These are phyloP conservation scores for Naso thynnoides DNA, from an alignment of 2,797 vertebrate species.

Conservation along the genomic window DNA sequence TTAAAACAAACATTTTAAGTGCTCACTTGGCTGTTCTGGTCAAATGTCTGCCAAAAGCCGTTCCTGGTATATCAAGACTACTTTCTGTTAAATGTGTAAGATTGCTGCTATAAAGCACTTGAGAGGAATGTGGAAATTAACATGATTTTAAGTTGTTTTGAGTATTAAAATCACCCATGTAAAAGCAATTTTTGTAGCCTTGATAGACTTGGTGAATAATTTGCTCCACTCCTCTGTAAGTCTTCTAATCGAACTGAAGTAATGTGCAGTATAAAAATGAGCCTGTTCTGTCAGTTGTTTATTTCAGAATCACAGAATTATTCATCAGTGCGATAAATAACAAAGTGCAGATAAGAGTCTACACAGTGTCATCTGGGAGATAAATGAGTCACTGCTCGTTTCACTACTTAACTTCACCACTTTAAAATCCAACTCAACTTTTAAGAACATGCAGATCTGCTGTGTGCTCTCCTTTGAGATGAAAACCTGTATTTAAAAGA, in stretches of 20 bases:
- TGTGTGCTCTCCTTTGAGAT: conserved; percentile 8
- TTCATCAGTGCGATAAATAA: conserved; percentile 32
- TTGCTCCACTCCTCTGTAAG: conserved; percentile 13
- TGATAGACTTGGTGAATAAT: conserved; percentile 20
- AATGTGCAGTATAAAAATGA: neutral
- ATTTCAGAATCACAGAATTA: conserved; percentile 46
- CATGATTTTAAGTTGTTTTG: conserved; percentile 8
- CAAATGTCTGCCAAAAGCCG: conserved; percentile 40
- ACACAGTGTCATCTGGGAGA: conserved; percentile 21
- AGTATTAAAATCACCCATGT: neutral
- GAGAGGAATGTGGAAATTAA: conserved; percentile 16
- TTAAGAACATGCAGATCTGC: neutral
- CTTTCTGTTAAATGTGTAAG: conserved; percentile 31
- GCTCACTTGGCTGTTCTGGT: conserved; percentile 54
- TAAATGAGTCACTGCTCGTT: conserved; percentile 33
- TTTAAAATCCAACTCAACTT: conserved; percentile 15
- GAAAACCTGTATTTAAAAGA: conserved; percentile 5
- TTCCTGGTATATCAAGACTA: conserved; percentile 11
- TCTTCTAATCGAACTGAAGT: neutral
- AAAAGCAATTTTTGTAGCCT: conserved; percentile 7
- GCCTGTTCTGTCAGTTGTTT: conserved; percentile 6
- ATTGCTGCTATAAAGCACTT: conserved; percentile 22
- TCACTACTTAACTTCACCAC: conserved; percentile 18
- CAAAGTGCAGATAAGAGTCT: conserved; percentile 10
- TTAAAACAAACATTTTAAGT: conserved; percentile 69